These are phyloP conservation scores for Ennomos erosarius DNA, from an alignment of 2,888 invertebrate species.

Conservation along the genomic window DNA sequence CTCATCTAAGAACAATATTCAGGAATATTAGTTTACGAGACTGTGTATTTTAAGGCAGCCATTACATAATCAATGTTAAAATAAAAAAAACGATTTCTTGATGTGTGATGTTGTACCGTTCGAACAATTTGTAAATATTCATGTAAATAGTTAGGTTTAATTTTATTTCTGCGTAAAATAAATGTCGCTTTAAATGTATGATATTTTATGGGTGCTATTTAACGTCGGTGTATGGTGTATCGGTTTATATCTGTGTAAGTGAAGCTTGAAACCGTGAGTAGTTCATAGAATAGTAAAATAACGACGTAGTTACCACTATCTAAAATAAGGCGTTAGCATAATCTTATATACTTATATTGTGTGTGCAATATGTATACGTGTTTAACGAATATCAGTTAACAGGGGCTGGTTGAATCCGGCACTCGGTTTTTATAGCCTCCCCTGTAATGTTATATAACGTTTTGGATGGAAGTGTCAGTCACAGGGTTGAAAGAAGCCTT, in stretches of 20 bases:
- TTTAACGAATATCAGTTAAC: constrained; percentile 45
- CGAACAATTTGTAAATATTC: constrained; percentile 52
- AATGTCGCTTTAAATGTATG: constrained; percentile 76
- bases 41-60: constrained; percentile 79
- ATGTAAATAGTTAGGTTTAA: constrained; percentile 59
- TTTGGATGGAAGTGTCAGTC: constrained; percentile 54
- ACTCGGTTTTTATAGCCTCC: neutral
- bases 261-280: constrained; percentile 53
- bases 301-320: constrained; percentile 73
- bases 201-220: constrained; percentile 83
- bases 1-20: constrained; percentile 78
- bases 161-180: constrained; percentile 51
- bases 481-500: constrained; percentile 71
- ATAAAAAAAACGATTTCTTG: constrained; percentile 29
- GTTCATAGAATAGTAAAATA: constrained; percentile 59
- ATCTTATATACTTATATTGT: constrained; percentile 70
- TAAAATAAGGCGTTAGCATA: constrained; percentile 70
- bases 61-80: constrained; percentile 55
- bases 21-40: constrained; percentile 74
- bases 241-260: constrained; percentile 47
- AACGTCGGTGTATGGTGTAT: constrained; percentile 77
- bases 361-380: constrained; percentile 78
- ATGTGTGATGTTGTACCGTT: constrained; percentile 48
- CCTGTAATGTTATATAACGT: constrained; percentile 38
- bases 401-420: constrained; percentile 1